Evolutionary conservation across 2,113 vertebrate genomes (phyloP).

Genomic region (Seriola quinqueradiata): DNA sequence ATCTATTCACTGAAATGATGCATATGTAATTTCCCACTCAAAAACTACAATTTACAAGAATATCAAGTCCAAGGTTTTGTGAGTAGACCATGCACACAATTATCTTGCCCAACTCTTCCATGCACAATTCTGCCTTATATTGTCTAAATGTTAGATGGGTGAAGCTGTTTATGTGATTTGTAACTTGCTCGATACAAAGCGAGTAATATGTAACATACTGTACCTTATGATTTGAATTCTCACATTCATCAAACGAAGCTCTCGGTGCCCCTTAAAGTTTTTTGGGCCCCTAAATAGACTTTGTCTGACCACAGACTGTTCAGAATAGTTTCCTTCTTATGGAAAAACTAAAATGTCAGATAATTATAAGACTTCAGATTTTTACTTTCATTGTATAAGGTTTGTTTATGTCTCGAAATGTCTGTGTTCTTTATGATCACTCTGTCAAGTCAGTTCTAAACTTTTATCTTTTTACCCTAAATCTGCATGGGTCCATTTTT

Average conservation of each 20-base stretch:
- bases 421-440: neutral
- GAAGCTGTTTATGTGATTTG: neutral
- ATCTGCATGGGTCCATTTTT: neutral
- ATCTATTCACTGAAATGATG: neutral
- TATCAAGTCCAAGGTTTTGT: neutral
- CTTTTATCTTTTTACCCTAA: no score
- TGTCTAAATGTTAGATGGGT: neutral
- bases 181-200: neutral
- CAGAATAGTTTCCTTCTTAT: neutral
- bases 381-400: neutral
- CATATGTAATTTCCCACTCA: neutral
- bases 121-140: neutral
- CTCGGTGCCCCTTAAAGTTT: neutral
- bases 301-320: neutral
- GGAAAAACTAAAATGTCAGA: neutral
- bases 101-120: neutral
- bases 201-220: neutral
- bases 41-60: neutral
- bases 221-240: neutral
- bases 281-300: neutral
- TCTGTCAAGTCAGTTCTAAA: neutral
- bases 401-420: neutral
- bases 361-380: neutral
- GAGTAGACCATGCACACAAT: neutral
- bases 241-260: neutral